Base-by-base conservation (phyloP, 2,797 vertebrate genomes). In the Amblyraja radiata region DNA sequence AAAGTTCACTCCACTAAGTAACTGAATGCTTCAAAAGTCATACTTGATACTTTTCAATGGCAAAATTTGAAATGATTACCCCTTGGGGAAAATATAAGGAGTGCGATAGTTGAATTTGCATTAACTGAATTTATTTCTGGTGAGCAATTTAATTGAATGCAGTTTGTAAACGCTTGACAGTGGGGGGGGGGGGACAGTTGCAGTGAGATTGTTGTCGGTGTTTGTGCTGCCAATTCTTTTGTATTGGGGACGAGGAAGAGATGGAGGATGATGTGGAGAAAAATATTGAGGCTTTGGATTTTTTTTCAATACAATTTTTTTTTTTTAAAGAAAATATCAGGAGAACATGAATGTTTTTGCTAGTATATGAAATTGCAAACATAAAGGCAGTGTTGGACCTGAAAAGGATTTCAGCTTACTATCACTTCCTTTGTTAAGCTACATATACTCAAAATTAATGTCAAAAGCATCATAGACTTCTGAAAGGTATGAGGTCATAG, bases 281-380 rank as follows among this genome's bases (percentile, higher is more conserved):
- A 61, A 74, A 74, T 25, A 92, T 92, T 73, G 88, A 65, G 88
- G 88, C 36, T 91, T 74, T 91, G 39, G 71, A 74, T 54, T 92
- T 92, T 74, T 84, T 46, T 92, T 76, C 90, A 76, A 92, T 92
- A 39, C 46, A 76, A 74, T 74, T 92, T 74, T 68, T 88, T 54
- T 54, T 54, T 54, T 54, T 54, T 18, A 65, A 88, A 32, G 7
- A 9, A 63, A 91, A 76, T 54, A 76, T 73, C 71, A 74, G 68
- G 90, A 63, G 90, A 74, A 46, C 36, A 76, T 92, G 92, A 74
- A 76, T 13, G 76, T 92, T 92, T 54, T 92, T 76, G 39, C 23
- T 46, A 71, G 71, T 46, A 54, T 74, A 54, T 76, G 71, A 76
- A 92, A 74, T 92, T 92, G 90, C 76, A 92, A 92, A 54, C 90